Evolutionary conservation across 2,888 invertebrate species (phyloP), one percentile per base, ranked within the genome.

Genomic region (Sminthurides aquaticus): DNA sequence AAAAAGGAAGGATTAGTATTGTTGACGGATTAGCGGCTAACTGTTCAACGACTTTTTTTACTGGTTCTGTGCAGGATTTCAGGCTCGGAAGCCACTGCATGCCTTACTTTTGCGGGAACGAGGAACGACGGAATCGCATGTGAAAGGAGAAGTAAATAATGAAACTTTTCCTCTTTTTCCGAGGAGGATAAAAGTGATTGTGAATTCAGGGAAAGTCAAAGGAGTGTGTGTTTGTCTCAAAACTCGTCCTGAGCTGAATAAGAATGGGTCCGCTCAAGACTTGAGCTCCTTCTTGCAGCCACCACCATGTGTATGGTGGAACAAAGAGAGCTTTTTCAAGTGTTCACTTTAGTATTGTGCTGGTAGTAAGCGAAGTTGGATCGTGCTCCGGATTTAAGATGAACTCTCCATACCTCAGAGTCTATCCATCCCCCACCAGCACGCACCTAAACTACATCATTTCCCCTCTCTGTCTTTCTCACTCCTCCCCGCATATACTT

Each of bases 211-310:
- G 5, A 52, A 20, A 52, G 15, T 18, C 52, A 20, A 8, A 5
- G 5, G 20, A 15, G 3, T 22, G 52, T 52, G 8, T 8, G 52
- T 18, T 8, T 8, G 20, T 8, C 8, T 8, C 15, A 20, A 52
- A 52, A 8, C 11, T 57, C 20, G 49, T 49, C 25, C 52, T 58
- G 64, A 64, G 59, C 22, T 59, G 64, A 60, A 60, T 65, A 54
- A 54, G 28, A 52, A 52, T 18, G 20, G 22, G 20, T 15, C 8
- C 43, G 52, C 20, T 52, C 5, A 15, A 52, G 52, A 52, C 43
- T 34, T 34, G 43, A 11, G 43, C 43, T 34, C 8, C 43, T 34
- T 34, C 43, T 34, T 34, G n/a, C n/a, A 5, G 43, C 43, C 43
- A 15, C 43, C 15, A 15, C 43, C 8, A 34, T 34, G 43, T 52